Evolutionary conservation across 2,888 invertebrate species (phyloP).

Genomic region (Sipunculus nudus): DNA sequence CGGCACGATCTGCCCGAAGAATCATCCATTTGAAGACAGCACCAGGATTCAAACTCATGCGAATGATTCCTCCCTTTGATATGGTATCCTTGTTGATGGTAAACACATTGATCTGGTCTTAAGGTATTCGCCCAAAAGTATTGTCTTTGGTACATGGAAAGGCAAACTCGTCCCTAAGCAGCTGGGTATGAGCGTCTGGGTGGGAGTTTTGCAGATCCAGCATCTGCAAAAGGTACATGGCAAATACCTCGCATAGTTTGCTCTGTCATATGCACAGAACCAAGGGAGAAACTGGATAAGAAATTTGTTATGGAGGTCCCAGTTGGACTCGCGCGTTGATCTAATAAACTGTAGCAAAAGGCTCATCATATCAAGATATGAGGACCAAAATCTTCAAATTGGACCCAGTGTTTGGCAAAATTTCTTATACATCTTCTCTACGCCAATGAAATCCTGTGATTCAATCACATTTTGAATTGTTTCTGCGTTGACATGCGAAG

Average conservation of each 20-base stretch:
- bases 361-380: too few relatives aligned
- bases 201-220: neutral
- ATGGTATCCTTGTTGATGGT: constrained; percentile 2
- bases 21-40: constrained; percentile 1
- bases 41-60: constrained; percentile 1
- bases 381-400: too few relatives aligned
- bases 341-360: neutral
- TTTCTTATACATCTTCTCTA: too few relatives aligned
- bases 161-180: neutral
- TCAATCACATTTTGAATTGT: too few relatives aligned
- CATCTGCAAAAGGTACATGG: neutral
- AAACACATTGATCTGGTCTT: neutral
- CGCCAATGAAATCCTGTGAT: too few relatives aligned
- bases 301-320: neutral
- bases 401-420: too few relatives aligned
- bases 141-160: neutral
- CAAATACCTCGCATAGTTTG: neutral
- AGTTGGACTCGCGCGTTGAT: neutral
- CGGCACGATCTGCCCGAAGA: too few relatives aligned
- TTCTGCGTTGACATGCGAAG: too few relatives aligned
- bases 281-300: neutral
- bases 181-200: neutral
- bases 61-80: constrained; percentile 2
- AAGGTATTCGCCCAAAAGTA: neutral
- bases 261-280: constrained; percentile 5